Percentiles rank a stretch among this genome's conserved stretches.
Evolutionary conservation across 2,797 vertebrate species (phyloP).

Genomic region (Acipenser ruthenus): DNA sequence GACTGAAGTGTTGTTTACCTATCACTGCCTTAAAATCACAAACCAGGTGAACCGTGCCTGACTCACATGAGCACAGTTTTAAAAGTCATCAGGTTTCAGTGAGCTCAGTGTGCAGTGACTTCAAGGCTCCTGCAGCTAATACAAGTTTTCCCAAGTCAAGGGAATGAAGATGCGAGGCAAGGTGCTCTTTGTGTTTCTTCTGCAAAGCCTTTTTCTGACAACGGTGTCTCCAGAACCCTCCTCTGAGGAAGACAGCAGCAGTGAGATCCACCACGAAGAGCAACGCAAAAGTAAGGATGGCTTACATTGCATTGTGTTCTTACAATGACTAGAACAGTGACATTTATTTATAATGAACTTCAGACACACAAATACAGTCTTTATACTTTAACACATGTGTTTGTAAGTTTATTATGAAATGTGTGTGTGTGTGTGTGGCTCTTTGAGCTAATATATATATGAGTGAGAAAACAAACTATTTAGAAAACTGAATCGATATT

Average conservation of each 20-base stretch:
- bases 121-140: no score
- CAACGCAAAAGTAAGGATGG: slow-evolving; percentile 21
- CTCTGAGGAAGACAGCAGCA: slow-evolving; percentile 25
- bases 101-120: no score
- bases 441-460: neutral
- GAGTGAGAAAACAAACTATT: neutral
- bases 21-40: no score
- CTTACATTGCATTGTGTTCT: neutral
- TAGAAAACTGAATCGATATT: no score
- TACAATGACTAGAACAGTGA: no score
- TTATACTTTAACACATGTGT: neutral
- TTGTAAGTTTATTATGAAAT: neutral
- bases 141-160: no score
- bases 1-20: no score
- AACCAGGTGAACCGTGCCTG: no score
- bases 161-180: slow-evolving; percentile 20
- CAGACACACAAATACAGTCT: neutral
- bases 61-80: no score
- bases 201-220: slow-evolving; percentile 19
- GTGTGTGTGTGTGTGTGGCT: no score
- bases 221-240: slow-evolving; percentile 16
- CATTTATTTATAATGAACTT: no score
- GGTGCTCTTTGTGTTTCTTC: slow-evolving; percentile 23
- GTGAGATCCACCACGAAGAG: slow-evolving; percentile 18
- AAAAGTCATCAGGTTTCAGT: no score